phyloP scores from a whole-genome alignment of 2,888 invertebrate genomes.

The Cataglyphis rosenhaueri region DNA sequence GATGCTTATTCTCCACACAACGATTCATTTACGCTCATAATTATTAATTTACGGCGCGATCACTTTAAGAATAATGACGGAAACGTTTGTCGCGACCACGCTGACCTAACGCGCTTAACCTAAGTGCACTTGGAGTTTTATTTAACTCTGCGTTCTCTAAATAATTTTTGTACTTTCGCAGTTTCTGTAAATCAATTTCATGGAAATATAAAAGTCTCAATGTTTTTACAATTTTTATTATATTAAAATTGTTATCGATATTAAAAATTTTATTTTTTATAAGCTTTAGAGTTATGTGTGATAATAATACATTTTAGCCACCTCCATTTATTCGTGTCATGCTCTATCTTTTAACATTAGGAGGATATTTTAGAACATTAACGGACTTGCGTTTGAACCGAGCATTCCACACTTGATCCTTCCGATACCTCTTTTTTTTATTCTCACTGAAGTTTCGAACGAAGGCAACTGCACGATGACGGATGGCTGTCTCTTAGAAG shows the following conservation, averaged over 20 bases:
- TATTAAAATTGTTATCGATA: neutral
- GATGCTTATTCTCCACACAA: conserved; percentile 37
- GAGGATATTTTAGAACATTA: conserved; percentile 11
- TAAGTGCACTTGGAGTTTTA: neutral
- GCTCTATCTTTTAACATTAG: conserved; percentile 4
- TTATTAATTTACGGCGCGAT: conserved; percentile 60
- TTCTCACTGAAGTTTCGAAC: conserved; percentile 54
- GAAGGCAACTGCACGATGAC: conserved; percentile 76
- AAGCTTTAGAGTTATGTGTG: neutral
- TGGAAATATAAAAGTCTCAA: neutral
- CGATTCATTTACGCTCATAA: conserved; percentile 59
- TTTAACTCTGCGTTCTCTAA: neutral
- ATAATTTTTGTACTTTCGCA: neutral
- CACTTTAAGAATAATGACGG: conserved; percentile 12
- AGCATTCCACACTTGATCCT: conserved; percentile 45
- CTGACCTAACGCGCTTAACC: neutral
- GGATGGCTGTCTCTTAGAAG: conserved; percentile 79
- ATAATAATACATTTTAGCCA: conserved; percentile 12
- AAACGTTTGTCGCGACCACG: conserved; percentile 4
- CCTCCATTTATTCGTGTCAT: conserved; percentile 8
- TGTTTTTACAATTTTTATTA: neutral
- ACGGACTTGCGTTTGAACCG: conserved; percentile 26
- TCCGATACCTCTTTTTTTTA: conserved; percentile 17
- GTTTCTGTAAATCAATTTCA: neutral
- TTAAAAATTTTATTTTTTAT: neutral